A percentile compares a stretch with the other conserved stretches of the same genome.
phyloP scores from a whole-genome alignment of 2,888 invertebrate genomes.

The Caenorhabditis panamensis region DNA sequence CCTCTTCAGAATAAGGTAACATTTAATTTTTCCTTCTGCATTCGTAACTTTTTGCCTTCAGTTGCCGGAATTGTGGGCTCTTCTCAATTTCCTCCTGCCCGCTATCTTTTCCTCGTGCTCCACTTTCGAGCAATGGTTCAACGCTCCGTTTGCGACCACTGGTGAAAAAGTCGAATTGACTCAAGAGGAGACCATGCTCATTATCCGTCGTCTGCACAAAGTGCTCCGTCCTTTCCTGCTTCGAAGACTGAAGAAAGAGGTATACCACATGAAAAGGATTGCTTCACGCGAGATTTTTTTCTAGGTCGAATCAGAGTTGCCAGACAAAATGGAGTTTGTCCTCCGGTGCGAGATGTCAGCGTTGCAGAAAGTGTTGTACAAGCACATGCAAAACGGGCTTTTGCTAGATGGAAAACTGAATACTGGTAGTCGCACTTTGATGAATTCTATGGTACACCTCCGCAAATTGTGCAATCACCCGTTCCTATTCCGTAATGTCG shows the following conservation, averaged over 20 bases:
- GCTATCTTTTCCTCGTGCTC: conserved; percentile 98
- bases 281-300: not conserved
- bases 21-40: no score
- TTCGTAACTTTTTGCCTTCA: conserved; percentile 38
- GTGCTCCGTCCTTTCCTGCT: conserved; percentile 91
- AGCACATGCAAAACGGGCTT: conserved; percentile 89
- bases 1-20: conserved; percentile 61
- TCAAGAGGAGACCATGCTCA: conserved; percentile 98
- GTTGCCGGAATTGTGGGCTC: conserved; percentile 84
- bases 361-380: conserved; percentile 90
- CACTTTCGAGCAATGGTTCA: conserved; percentile 99
- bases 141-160: conserved; percentile 98
- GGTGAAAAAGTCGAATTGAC: conserved; percentile 93
- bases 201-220: conserved; percentile 98
- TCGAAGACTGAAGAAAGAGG: conserved; percentile 95
- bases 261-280: not conserved
- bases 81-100: conserved; percentile 96
- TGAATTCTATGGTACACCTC: conserved; percentile 99
- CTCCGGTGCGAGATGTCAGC: conserved; percentile 94
- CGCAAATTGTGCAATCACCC: conserved; percentile 99
- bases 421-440: conserved; percentile 85
- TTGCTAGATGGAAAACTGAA: conserved; percentile 72
- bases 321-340: conserved; percentile 88
- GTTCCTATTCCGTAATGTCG: conserved; percentile 98
- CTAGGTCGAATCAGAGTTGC: conserved; percentile 94